Evolutionary conservation across 2,113 vertebrate genomes (phyloP).

Genomic region (Eleginops maclovinus): DNA sequence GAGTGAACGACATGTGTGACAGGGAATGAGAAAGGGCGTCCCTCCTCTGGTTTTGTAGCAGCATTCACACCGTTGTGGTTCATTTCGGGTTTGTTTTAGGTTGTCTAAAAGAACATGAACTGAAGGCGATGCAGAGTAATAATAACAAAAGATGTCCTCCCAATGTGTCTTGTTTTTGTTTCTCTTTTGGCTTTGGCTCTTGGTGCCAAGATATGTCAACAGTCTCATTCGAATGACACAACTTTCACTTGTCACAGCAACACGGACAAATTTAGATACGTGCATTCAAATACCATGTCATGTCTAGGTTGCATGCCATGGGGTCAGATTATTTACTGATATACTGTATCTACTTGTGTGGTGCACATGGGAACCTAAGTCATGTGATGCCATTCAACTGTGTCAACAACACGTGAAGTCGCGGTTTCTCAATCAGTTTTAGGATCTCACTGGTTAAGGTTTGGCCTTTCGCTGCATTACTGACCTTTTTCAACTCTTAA

Average conservation of each 20-base stretch:
- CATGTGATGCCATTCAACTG: background rate
- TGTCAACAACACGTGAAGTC: background rate
- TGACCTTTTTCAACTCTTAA: conserved; percentile 19
- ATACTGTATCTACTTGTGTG: background rate
- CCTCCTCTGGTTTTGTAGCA: background rate
- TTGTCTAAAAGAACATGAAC: background rate
- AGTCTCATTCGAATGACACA: conserved; percentile 5
- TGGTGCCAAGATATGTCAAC: background rate
- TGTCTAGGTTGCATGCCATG: conserved; percentile 27
- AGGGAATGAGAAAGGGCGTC: conserved; percentile 3
- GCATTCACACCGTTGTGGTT: conserved; percentile 6
- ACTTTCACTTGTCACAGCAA: conserved; percentile 31
- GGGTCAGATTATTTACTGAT: conserved; percentile 18
- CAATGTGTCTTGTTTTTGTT: background rate
- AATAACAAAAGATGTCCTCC: background rate
- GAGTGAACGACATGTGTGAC: conserved; percentile 41
- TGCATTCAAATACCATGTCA: conserved; percentile 6
- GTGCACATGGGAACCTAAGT: background rate
- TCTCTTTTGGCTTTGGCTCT: background rate
- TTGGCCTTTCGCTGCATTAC: background rate
- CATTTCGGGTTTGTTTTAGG: conserved; percentile 11
- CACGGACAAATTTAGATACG: conserved; percentile 29
- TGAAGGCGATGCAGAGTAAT: background rate
- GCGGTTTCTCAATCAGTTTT: background rate
- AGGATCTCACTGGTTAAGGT: background rate